Evolutionary conservation across 2,113 vertebrate species (phyloP), one percentile per base, ranked within the genome.

Genomic region (Mugil cephalus): DNA sequence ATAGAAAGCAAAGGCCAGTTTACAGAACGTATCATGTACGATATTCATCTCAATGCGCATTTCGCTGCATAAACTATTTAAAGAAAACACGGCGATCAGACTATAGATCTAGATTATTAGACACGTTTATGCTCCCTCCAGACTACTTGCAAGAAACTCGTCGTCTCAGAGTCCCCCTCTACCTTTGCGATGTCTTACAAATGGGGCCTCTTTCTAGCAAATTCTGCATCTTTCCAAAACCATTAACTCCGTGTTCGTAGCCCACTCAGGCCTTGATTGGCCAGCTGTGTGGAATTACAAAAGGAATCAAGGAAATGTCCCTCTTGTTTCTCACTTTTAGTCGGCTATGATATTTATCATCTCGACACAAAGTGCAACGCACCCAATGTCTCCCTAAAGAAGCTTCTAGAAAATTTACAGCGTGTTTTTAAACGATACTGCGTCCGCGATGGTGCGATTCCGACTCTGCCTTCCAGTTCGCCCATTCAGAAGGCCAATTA

Each of bases 21-120:
- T 36, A 4, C 1, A 45, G 77, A 14, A 59, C 66, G 69, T 34
- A 50, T 55, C 8, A 36, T 48, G 10, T 61, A 21, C 63, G 24
- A 30, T 4, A 36, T 58, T 50, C 6, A 12, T 2, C 15, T 18
- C 1, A 34, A n/a, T 61, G 34, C 47, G 19, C n/a, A 69, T 46
- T 69, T 50, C 17, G 5, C 5, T 24, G 10, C 18, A 34, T 5
- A 2, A 36, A 40, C 15, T 35, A 30, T n/a, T n/a, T n/a, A n/a
- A n/a, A n/a, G n/a, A n/a, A n/a, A n/a, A n/a, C n/a, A n/a, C n/a
- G n/a, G n/a, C n/a, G n/a, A n/a, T n/a, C n/a, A n/a, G n/a, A n/a
- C n/a, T n/a, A n/a, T n/a, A n/a, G n/a, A n/a, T n/a, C n/a, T n/a
- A n/a, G n/a, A n/a, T n/a, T n/a, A n/a, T n/a, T n/a, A n/a, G 5